Percentiles rank a stretch among this genome's conserved stretches.
Conservation (phyloP, 2,888 invertebrate species). For the Troides helena region DNA sequence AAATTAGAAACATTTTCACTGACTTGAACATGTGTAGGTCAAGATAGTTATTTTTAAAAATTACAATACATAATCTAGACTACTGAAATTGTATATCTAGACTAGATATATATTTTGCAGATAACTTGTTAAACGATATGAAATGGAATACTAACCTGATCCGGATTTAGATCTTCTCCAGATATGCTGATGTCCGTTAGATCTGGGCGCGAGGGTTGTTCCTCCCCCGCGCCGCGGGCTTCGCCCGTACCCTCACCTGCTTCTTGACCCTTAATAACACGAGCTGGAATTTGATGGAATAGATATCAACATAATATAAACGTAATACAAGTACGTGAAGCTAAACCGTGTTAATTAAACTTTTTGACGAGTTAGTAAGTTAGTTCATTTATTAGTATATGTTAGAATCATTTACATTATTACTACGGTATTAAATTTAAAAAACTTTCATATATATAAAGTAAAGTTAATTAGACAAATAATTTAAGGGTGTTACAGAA, state of each 20-base stretch:
- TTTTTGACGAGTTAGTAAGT: background rate
- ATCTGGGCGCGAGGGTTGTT: conserved; percentile 64
- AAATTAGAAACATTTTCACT: too few relatives aligned
- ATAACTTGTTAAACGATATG: background rate
- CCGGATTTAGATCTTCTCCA: conserved; percentile 59
- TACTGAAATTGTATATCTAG: too few relatives aligned
- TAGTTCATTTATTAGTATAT: background rate
- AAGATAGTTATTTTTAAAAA: too few relatives aligned
- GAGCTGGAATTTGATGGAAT: conserved; percentile 51
- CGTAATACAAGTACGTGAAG: background rate
- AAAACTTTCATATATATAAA: background rate
- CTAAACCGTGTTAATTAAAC: background rate
- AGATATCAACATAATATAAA: background rate
- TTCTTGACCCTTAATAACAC: conserved; percentile 47
- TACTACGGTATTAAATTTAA: background rate
- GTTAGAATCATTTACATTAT: background rate
- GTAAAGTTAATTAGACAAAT: background rate
- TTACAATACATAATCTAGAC: too few relatives aligned
- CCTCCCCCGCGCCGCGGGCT: conserved; percentile 57
- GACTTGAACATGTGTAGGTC: too few relatives aligned
- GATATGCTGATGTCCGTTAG: conserved; percentile 69
- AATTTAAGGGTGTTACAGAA: background rate
- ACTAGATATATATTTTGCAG: too few relatives aligned
- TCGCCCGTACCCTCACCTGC: conserved; percentile 52
- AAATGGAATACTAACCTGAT: conserved; percentile 54